Evolutionary conservation across 2,888 invertebrate species (phyloP).

Genomic region (Crocallis elinguaria): DNA sequence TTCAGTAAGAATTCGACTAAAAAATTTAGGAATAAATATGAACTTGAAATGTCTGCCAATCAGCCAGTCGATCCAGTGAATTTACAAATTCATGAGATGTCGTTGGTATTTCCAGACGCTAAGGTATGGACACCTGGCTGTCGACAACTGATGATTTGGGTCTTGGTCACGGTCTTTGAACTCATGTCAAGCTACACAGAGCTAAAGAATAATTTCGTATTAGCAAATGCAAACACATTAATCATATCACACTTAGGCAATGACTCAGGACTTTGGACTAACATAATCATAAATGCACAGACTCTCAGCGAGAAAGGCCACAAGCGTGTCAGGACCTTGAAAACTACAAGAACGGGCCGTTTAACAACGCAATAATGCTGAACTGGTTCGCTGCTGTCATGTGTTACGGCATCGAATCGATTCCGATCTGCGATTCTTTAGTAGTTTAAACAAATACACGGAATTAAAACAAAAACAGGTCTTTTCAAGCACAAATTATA

Average conservation of each 20-base stretch:
- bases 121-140: background rate
- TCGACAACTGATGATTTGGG: background rate
- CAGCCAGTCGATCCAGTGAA: no score
- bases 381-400: constrained; percentile 40
- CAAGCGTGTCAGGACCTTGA: constrained; percentile 60
- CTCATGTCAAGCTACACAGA: background rate
- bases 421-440: constrained; percentile 26
- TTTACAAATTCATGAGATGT: constrained; percentile 6
- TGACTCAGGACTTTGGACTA: background rate
- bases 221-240: background rate
- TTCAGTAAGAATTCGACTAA: no score
- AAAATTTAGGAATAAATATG: no score
- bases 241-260: background rate
- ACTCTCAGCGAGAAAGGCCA: constrained; percentile 48
- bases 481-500: no score
- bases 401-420: constrained; percentile 41
- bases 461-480: no score
- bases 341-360: constrained; percentile 53
- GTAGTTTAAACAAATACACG: background rate
- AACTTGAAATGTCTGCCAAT: no score
- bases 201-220: background rate
- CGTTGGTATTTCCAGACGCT: constrained; percentile 13
- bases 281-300: constrained; percentile 1
- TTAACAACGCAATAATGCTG: constrained; percentile 42
- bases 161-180: constrained; percentile 8